Evolutionary conservation across 2,113 vertebrate genomes (phyloP), one percentile per base, ranked within the genome.

Genomic region (Hippocampus guttulatus): DNA sequence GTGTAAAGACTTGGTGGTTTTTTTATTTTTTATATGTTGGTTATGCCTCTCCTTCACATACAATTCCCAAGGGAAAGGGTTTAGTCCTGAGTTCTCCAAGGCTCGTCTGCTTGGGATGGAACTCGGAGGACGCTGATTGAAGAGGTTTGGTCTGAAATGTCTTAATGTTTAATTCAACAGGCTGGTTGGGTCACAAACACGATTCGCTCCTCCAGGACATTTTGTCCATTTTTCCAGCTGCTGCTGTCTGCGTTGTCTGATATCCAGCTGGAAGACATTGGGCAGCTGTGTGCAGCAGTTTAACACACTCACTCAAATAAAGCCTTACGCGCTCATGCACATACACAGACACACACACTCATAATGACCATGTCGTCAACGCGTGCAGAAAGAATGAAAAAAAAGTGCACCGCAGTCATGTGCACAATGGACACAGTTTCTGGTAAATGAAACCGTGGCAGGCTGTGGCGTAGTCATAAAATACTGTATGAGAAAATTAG

Each of bases 201-300:
- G 63, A 75, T 76, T 72, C 75, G 68, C 76, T 75, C 51, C 69
- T 84, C 68, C 41, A 82, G 87, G 87, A 91, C 87, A 91, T 86
- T 91, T 80, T 89, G 87, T 91, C 85, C 88, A 83, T 86, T 88
- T 88, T 85, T 87, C 82, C 87, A 88, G 86, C 85, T 87, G 80
- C 87, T 88, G 84, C 78, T 85, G 85, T 78, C 78, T 84, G 71
- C 79, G 68, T 74, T 83, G 85, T 85, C 86, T 84, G 80, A 64
- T 76, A 82, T 90, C 89, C 88, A 88, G 82, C 87, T 87, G 88
- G 85, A 81, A 75, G 72, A 69, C 69, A 30, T 75, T 67, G 81
- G 80, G 81, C 84, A 89, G 87, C 87, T 86, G 82, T 80, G 81
- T 70, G 74, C 85, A 81, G 83, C 61, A 43, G 74, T 83, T 82